These are phyloP conservation scores for Ligdia adustata DNA, from an alignment of 2,888 invertebrate genomes.

Conservation along the genomic window DNA sequence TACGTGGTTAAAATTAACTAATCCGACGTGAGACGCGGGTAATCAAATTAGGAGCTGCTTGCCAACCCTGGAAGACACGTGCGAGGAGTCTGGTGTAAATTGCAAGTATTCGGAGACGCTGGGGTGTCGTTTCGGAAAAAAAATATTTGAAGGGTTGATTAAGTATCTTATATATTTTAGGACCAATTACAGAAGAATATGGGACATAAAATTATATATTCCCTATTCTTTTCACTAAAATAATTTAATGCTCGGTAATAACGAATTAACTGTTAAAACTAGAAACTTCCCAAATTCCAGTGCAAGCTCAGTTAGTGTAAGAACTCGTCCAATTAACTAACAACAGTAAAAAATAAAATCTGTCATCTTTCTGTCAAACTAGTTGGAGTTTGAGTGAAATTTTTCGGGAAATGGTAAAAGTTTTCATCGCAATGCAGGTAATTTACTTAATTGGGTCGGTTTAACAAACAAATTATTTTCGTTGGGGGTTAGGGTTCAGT, in stretches of 20 bases:
- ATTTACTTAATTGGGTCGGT: constrained; percentile 20
- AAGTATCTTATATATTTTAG: too few species aligned
- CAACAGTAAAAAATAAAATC: constrained; percentile 1
- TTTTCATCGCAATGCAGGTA: constrained; percentile 21
- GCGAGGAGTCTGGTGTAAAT: constrained; percentile 4
- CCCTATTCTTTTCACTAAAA: too few species aligned
- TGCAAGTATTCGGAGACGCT: too few species aligned
- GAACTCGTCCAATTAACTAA: neutral
- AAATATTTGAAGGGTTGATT: too few species aligned
- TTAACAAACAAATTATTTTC: constrained; percentile 4
- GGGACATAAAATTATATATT: too few species aligned
- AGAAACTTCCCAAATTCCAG: neutral
- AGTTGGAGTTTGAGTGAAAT: neutral
- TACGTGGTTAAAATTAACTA: constrained; percentile 21
- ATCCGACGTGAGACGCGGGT: constrained; percentile 12
- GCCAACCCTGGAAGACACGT: constrained; percentile 4
- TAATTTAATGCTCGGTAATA: too few species aligned
- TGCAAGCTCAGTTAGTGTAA: neutral
- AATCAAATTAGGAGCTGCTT: constrained; percentile 16
- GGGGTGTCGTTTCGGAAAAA: too few species aligned
- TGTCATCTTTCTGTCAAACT: constrained; percentile 1
- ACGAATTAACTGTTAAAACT: neutral
- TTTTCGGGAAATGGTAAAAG: constrained; percentile 8
- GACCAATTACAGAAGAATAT: too few species aligned
- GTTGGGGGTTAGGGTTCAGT: constrained; percentile 1